Evolutionary conservation across 2,113 vertebrate species (phyloP).

Genomic region (Hemibagrus wyckioides): DNA sequence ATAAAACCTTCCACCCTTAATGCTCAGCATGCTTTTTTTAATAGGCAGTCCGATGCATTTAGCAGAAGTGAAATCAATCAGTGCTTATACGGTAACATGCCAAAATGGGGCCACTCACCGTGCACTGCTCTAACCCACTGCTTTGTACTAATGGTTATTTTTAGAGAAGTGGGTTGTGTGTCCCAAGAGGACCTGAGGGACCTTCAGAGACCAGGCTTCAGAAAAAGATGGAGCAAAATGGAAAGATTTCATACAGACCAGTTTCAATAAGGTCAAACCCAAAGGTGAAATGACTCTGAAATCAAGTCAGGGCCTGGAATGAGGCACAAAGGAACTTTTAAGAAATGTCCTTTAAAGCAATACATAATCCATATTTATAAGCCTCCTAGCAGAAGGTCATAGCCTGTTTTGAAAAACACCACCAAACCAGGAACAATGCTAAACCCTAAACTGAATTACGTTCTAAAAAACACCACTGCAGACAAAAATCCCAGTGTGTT

Average conservation of each 20-base stretch:
- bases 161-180: slow-evolving; percentile 59
- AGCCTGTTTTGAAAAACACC: background rate
- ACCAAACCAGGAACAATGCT: background rate
- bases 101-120: slow-evolving; percentile 36
- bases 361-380: slow-evolving; percentile 28
- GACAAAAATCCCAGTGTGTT: background rate
- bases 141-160: slow-evolving; percentile 53
- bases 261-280: slow-evolving; percentile 53
- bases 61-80: slow-evolving; percentile 38
- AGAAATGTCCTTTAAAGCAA: slow-evolving; percentile 5
- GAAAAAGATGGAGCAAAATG: slow-evolving; percentile 33
- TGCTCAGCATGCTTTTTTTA: slow-evolving; percentile 15
- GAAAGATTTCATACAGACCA: slow-evolving; percentile 44
- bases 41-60: slow-evolving; percentile 40
- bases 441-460: background rate
- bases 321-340: slow-evolving; percentile 10
- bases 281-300: slow-evolving; percentile 51
- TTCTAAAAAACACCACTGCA: background rate
- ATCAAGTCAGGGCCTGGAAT: slow-evolving; percentile 19
- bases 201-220: slow-evolving; percentile 52
- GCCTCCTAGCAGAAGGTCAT: background rate
- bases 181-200: slow-evolving; percentile 51
- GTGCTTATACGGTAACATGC: slow-evolving; percentile 39
- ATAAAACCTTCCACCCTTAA: slow-evolving; percentile 29
- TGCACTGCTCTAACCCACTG: slow-evolving; percentile 36